Conservation (phyloP, 2,113 vertebrate species). For the Empidonax alnorum region DNA sequence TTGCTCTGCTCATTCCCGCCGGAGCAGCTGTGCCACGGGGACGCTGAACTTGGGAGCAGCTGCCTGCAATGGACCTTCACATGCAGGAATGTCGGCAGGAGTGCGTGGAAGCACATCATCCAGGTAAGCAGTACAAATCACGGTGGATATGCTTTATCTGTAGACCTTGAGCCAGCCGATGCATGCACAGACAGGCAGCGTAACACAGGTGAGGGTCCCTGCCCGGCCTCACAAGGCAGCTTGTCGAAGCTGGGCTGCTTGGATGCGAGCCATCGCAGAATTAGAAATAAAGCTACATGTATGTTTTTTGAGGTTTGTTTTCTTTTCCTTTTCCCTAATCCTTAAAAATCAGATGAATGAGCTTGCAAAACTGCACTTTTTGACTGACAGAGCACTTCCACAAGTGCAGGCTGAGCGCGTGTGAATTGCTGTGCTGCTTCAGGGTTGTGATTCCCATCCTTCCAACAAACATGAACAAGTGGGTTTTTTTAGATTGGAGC, state of each 20-base stretch:
- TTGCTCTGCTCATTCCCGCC: neutral
- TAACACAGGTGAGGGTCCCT: neutral
- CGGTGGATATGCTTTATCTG: neutral
- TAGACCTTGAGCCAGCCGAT: neutral
- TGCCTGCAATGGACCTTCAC: neutral
- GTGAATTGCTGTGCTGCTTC: neutral
- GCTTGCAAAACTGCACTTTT: neutral
- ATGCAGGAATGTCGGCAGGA: neutral
- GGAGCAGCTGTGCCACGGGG: neutral
- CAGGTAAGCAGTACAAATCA: slow-evolving; percentile 25
- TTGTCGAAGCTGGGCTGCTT: fast-evolving
- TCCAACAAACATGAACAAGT: neutral
- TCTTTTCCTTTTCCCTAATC: neutral
- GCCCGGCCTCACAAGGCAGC: neutral
- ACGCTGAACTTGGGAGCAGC: neutral
- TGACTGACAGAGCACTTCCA: neutral
- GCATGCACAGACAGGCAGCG: fast-evolving
- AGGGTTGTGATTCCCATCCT: neutral
- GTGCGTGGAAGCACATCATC: neutral
- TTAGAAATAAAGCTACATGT: neutral
- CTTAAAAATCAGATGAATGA: neutral
- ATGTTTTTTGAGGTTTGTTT: fast-evolving
- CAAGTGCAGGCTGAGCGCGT: neutral
- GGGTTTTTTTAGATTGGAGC: neutral
- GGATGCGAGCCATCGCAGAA: fast-evolving